Base-by-base conservation (phyloP, 2,113 vertebrate genomes). In the Phaetusa simplex region DNA sequence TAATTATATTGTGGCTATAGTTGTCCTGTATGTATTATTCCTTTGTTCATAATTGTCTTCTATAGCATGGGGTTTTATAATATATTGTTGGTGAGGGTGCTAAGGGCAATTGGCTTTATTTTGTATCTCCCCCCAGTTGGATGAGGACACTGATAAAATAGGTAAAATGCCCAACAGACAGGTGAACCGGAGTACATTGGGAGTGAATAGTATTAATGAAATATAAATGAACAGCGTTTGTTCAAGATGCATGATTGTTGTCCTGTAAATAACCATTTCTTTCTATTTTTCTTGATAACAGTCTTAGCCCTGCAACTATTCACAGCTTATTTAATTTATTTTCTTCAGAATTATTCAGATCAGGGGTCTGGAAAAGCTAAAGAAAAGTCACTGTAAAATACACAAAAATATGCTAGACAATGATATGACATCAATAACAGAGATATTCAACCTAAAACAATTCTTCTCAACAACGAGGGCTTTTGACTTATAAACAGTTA, bases 111-210 rank as follows among this genome's bases (percentile, higher is more conserved):
- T 64, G 32, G 8, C 5, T 70, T 32, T 43, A 55, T 76, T 91
- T 82, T 13, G 0, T 73, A 24, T 70, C 36, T 70, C 30, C 12
- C 3, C 6, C 3, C 3, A 38, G 13, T 18, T 70, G 6, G 36
- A 70, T 9, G 3, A 91, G 9, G 30, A 45, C 22, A 43, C 16
- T 1, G 1, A 70, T 55, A 43, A 91, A 78, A 87, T 11, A 23
- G 7, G 4, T 78, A 34, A 76, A 78, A 81, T 49, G 10, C 21
- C 12, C 19, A 49, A 47, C 18, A 65, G 40, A 19, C 11, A 17
- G 0, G 1, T 6, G 1, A 83, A 65, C 16, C 70, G 29, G 21
- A 52, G 7, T 81, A 59, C 15, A 8, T 2, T 72, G 5, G 11
- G 8, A 42, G 22, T 55, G 29, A 85, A 55, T 76, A 34, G 2